Percentiles rank a stretch among this genome's conserved stretches.
These are phyloP conservation scores for Sebastes matsubarae DNA, from an alignment of 2,797 vertebrate species.

Conservation along the genomic window DNA sequence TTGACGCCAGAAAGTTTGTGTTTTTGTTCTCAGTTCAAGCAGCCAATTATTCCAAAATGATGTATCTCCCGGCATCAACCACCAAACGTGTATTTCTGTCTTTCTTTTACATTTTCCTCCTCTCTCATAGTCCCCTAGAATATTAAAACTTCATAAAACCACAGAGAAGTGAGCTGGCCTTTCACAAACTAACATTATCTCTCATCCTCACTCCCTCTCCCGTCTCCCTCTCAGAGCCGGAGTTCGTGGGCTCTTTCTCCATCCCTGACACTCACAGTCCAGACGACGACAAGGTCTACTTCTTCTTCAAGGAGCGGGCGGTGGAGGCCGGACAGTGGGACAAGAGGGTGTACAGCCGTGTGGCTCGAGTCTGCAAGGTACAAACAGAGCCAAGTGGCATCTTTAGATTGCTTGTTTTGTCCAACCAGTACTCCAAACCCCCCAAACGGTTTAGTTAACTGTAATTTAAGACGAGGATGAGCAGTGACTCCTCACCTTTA, in stretches of 20 bases:
- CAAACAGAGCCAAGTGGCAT: not conserved
- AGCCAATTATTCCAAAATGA: not conserved
- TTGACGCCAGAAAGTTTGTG: not conserved
- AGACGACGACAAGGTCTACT: conserved; percentile 87
- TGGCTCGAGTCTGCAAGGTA: conserved; percentile 92
- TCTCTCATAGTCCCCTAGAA: not conserved
- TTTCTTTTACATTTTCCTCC: not conserved
- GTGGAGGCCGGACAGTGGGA: conserved; percentile 87
- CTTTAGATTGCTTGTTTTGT: too few species aligned
- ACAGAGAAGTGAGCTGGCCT: not conserved
- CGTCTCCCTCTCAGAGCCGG: conserved; percentile 75
- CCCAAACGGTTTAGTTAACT: too few species aligned
- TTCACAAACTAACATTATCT: not conserved
- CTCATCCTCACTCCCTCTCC: not conserved
- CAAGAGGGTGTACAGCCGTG: conserved; percentile 83
- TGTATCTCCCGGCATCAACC: fast-evolving
- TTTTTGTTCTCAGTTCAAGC: not conserved
- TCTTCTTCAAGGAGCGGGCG: conserved; percentile 88
- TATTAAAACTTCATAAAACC: not conserved
- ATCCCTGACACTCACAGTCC: conserved; percentile 88
- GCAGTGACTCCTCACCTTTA: too few species aligned
- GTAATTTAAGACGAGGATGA: too few species aligned
- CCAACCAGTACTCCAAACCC: too few species aligned
- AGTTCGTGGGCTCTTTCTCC: conserved; percentile 82
- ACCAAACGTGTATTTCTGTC: not conserved